A percentile compares a stretch with the other conserved stretches of the same genome.
Evolutionary conservation across 1,140 invertebrate genomes (phyloP).

Genomic region (Centruroides vittatus): DNA sequence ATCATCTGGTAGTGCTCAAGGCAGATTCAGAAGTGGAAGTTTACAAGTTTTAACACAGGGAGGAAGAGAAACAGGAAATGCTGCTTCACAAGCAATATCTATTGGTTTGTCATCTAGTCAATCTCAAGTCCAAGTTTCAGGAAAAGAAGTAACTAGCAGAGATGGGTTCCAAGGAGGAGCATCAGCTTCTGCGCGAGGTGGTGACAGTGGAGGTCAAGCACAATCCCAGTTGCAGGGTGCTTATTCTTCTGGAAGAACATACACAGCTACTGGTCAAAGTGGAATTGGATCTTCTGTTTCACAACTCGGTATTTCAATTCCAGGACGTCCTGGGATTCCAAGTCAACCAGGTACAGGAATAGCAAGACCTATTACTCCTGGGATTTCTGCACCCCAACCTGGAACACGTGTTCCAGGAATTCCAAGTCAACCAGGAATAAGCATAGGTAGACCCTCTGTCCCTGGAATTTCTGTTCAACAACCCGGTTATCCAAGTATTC

Average conservation of each 20-base stretch:
- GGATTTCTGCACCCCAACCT: no score
- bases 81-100: slow-evolving; percentile 9
- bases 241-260: slow-evolving; percentile 8
- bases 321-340: no score
- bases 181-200: slow-evolving; percentile 8
- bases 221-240: slow-evolving; percentile 10
- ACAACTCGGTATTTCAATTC: no score
- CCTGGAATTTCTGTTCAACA: no score
- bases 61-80: slow-evolving; percentile 5
- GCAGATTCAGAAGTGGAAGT: slow-evolving; percentile 4
- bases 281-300: slow-evolving; percentile 2
- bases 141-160: neutral
- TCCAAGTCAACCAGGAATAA: no score
- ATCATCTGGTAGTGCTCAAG: slow-evolving; percentile 10
- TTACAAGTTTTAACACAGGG: slow-evolving; percentile 7
- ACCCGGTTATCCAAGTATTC: no score
- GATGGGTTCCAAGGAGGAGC: slow-evolving; percentile 8
- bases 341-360: no score
- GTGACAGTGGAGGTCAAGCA: slow-evolving; percentile 2
- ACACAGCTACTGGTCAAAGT: slow-evolving; percentile 7
- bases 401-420: no score
- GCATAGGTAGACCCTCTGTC: no score
- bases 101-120: slow-evolving; percentile 8
- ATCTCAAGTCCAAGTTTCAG: slow-evolving; percentile 6
- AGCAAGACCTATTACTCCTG: no score